phyloP scores from a whole-genome alignment of 2,797 vertebrate species.

The Ataeniobius toweri region DNA sequence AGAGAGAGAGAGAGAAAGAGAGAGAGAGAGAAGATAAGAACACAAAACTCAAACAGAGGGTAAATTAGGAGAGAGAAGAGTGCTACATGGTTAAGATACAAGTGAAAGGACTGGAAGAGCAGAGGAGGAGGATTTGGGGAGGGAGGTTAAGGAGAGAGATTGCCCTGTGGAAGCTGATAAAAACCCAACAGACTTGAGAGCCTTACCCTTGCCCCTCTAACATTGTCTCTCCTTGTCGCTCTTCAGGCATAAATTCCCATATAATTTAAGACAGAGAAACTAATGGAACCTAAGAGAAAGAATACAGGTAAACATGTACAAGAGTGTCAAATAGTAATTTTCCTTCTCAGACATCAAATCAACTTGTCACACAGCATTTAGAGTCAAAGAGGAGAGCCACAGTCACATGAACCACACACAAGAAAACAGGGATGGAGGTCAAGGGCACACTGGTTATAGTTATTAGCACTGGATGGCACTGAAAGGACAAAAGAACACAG shows the following conservation, averaged over 20 bases:
- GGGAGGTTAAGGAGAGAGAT: slow-evolving; percentile 73
- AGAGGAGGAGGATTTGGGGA: slow-evolving; percentile 72
- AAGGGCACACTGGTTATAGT: slow-evolving; percentile 71
- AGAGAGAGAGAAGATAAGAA: slow-evolving; percentile 81
- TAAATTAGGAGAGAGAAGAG: slow-evolving; percentile 81
- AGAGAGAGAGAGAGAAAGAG: slow-evolving; percentile 42
- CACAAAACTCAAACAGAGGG: slow-evolving; percentile 80
- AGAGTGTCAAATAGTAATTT: slow-evolving; percentile 76
- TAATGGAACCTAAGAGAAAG: slow-evolving; percentile 99
- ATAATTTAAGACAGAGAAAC: slow-evolving; percentile 99
- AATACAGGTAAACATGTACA: slow-evolving; percentile 97
- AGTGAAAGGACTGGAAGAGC: slow-evolving; percentile 63
- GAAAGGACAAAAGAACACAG: slow-evolving; percentile 77
- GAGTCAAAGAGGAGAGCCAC: slow-evolving; percentile 75
- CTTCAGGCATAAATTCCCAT: slow-evolving; percentile 91
- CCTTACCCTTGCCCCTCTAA: slow-evolving; percentile 99
- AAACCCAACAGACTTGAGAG: slow-evolving; percentile 93
- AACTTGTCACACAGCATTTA: slow-evolving; percentile 64
- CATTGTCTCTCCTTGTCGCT: slow-evolving; percentile 89
- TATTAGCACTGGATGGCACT: slow-evolving; percentile 81
- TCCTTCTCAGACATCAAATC: slow-evolving; percentile 66
- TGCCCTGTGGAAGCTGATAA: slow-evolving; percentile 82
- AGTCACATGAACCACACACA: slow-evolving; percentile 75
- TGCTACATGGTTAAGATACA: slow-evolving; percentile 77
- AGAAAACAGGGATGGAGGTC: slow-evolving; percentile 69